Conservation (phyloP, 1,140 invertebrate species). For the Psilanteris sp. region DNA sequence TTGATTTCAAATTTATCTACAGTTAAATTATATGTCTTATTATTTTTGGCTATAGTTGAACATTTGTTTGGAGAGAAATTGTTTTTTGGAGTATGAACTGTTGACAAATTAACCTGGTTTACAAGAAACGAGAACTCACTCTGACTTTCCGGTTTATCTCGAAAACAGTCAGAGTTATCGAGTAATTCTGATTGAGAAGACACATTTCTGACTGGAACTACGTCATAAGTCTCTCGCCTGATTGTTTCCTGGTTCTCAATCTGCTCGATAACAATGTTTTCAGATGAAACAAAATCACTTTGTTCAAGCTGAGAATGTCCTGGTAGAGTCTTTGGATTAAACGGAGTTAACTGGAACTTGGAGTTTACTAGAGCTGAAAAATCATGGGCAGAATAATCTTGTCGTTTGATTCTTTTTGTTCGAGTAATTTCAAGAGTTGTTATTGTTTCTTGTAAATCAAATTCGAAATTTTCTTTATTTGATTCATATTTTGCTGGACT, state of each 20-base stretch:
- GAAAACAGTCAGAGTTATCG: too few species aligned
- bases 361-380: slow-evolving; percentile 50
- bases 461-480: slow-evolving; percentile 60
- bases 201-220: slow-evolving; percentile 5
- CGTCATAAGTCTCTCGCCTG: slow-evolving; percentile 68
- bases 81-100: slow-evolving; percentile 31
- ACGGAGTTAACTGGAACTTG: slow-evolving; percentile 36
- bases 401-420: slow-evolving; percentile 26
- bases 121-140: slow-evolving; percentile 70
- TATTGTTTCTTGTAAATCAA: slow-evolving; percentile 8
- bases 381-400: slow-evolving; percentile 13
- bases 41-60: slow-evolving; percentile 48
- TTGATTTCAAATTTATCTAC: slow-evolving; percentile 4
- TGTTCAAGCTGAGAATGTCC: not conserved
- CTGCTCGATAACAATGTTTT: slow-evolving; percentile 8
- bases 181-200: too few species aligned
- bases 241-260: slow-evolving; percentile 42
- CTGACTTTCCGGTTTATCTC: too few species aligned
- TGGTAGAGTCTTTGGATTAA: too few species aligned
- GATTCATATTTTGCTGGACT: slow-evolving; percentile 1
- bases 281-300: not conserved
- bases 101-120: slow-evolving; percentile 67
- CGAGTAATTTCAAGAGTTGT: slow-evolving; percentile 4
- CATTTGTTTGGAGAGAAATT: slow-evolving; percentile 61
- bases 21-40: slow-evolving; percentile 31